Percentiles rank a stretch among this genome's conserved stretches.
Conservation (phyloP, 1,140 invertebrate species). For the Hypsibius dujardini region DNA sequence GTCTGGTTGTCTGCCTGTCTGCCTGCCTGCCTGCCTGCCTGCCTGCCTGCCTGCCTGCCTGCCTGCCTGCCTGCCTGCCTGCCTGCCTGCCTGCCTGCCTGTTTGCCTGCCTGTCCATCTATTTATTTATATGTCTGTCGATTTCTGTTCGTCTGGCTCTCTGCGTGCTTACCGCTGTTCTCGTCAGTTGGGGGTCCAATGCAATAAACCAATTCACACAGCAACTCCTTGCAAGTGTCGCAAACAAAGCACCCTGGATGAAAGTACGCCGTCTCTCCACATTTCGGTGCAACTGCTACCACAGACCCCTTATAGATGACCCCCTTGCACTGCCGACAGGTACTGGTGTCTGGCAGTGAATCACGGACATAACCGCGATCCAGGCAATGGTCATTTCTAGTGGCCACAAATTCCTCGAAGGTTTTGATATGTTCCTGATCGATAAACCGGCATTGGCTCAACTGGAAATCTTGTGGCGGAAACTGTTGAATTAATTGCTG, state of each 20-base stretch:
- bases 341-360: constrained; percentile 20
- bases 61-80: too few species aligned
- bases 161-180: not conserved
- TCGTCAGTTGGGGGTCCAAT: constrained; percentile 50
- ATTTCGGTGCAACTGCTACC: constrained; percentile 50
- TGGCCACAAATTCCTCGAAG: constrained; percentile 72
- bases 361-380: constrained; percentile 65
- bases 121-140: too few species aligned
- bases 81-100: too few species aligned
- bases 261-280: constrained; percentile 48
- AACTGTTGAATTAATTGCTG: constrained; percentile 69
- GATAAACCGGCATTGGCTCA: constrained; percentile 69
- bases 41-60: too few species aligned
- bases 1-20: too few species aligned
- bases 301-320: constrained; percentile 44
- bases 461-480: constrained; percentile 78
- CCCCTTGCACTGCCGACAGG: constrained; percentile 34
- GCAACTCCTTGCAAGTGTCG: constrained; percentile 57
- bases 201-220: constrained; percentile 82
- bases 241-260: constrained; percentile 77
- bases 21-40: too few species aligned
- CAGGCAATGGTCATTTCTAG: constrained; percentile 76
- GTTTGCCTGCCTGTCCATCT: too few species aligned
- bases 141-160: not conserved
- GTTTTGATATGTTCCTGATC: constrained; percentile 49